Conservation (phyloP, 1,140 invertebrate species). For the Bombus turneri region DNA sequence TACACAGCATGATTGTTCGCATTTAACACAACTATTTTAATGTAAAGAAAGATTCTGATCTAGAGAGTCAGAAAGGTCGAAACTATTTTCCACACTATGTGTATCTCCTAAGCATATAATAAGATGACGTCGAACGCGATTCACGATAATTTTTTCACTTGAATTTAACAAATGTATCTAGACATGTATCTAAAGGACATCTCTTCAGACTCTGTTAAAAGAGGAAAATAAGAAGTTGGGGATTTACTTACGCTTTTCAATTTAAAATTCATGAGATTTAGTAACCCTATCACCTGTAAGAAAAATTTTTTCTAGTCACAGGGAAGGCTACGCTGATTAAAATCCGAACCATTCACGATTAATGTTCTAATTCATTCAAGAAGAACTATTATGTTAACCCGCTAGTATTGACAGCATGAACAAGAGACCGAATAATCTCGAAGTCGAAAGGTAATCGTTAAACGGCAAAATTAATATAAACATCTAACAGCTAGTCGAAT, state of each 20-base stretch:
- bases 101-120: not conserved
- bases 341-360: too few relatives aligned
- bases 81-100: not conserved
- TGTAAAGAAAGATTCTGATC: not conserved
- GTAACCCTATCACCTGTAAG: not conserved
- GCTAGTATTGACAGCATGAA: not conserved
- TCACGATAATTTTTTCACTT: not conserved
- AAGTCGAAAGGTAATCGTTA: not conserved
- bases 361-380: not conserved
- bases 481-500: not conserved
- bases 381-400: not conserved
- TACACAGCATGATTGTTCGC: too few relatives aligned
- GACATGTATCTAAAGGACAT: not conserved
- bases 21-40: not conserved
- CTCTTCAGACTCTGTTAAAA: not conserved
- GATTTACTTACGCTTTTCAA: not conserved
- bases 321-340: not conserved
- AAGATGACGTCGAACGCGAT: not conserved
- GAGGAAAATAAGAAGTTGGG: not conserved
- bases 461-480: not conserved
- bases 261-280: not conserved
- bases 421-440: not conserved
- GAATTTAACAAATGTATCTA: not conserved
- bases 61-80: not conserved
- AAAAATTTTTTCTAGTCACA: not conserved